Base-by-base conservation (phyloP, 1,140 invertebrate genomes). In the Drosophila subpulchrella region DNA sequence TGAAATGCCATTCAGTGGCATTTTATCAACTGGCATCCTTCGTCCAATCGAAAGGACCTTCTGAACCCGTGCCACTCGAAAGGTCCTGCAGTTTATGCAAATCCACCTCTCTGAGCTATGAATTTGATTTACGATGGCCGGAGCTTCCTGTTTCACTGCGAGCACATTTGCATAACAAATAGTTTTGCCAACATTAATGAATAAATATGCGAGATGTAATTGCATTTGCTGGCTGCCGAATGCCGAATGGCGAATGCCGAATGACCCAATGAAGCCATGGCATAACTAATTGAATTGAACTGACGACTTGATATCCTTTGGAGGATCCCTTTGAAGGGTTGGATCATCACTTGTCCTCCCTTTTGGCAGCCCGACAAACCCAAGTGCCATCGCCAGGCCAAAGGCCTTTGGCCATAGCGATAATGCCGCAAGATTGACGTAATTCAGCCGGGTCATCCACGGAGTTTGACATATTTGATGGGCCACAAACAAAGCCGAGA, bases 41-140 rank as follows among this genome's bases (percentile, higher is more conserved):
- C 15, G 11, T 24, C 20, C 11, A 61, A 66, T 62, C 38, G 44
- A 63, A 66, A 62, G 27, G 17, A 39, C 20, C 34, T 53, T 32
- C 59, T 41, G n/a, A 6, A 4, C 44, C 44, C 20, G 12, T 20
- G 15, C 7, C 12, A 34, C 15, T 17, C 34, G 27, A 6, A n/a
- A 55, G 59, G 53, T 44, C 12, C 13, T 24, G 32, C 36, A 17
- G 20, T n/a, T 68, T 51, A 62, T 81, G 56, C 78, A 81, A 80
- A 36, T 63, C 51, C 34, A 15, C 10, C 39, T 57, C 20, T 15
- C 32, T 53, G 44, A 75, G 60, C 80, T 75, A 82, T 82, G 80
- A 82, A 83, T 78, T 75, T 80, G 77, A 83, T 83, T 80, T 84
- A 76, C 51, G 55, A 50, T 71, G 58, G 44, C 42, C 30, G 15